Evolutionary conservation across 1,140 invertebrate species (phyloP).

Genomic region (Drosophila cardini): DNA sequence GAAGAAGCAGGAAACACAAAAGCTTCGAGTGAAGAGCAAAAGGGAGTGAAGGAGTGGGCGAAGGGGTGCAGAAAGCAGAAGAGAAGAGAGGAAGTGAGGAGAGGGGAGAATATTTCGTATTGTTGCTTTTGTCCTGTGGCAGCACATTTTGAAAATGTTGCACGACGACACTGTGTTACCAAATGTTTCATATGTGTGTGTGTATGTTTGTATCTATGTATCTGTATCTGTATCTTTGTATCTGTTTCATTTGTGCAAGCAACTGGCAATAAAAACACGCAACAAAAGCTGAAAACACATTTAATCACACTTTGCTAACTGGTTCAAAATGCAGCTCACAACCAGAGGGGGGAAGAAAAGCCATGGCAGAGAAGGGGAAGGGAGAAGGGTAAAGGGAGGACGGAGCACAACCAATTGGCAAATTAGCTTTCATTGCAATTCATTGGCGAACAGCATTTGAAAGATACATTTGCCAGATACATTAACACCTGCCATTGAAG

Average conservation of each 20-base stretch:
- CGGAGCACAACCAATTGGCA: constrained; percentile 50
- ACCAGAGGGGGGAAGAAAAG: not conserved
- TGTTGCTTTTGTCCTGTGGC: constrained; percentile 69
- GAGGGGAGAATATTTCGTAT: constrained; percentile 6
- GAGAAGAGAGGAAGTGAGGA: not conserved
- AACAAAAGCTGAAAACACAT: constrained; percentile 79
- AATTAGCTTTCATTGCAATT: constrained; percentile 82
- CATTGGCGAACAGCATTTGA: constrained; percentile 65
- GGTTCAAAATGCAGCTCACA: constrained; percentile 62
- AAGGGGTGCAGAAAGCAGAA: not conserved
- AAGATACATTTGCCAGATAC: constrained; percentile 63
- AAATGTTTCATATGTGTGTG: constrained; percentile 64
- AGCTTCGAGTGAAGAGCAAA: constrained; percentile 24
- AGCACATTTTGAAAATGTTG: constrained; percentile 70
- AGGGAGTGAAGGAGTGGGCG: not conserved
- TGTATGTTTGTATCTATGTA: constrained; percentile 18
- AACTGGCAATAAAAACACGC: constrained; percentile 75
- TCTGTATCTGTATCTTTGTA: constrained; percentile 22
- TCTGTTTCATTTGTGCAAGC: constrained; percentile 45
- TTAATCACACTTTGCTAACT: constrained; percentile 79
- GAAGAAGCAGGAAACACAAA: constrained; percentile 40
- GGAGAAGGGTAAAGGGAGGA: not conserved
- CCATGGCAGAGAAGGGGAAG: not conserved
- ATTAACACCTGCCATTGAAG: constrained; percentile 73
- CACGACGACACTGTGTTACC: constrained; percentile 50